Conservation (phyloP, 2,888 invertebrate genomes). For the Syrphus vitripennis region DNA sequence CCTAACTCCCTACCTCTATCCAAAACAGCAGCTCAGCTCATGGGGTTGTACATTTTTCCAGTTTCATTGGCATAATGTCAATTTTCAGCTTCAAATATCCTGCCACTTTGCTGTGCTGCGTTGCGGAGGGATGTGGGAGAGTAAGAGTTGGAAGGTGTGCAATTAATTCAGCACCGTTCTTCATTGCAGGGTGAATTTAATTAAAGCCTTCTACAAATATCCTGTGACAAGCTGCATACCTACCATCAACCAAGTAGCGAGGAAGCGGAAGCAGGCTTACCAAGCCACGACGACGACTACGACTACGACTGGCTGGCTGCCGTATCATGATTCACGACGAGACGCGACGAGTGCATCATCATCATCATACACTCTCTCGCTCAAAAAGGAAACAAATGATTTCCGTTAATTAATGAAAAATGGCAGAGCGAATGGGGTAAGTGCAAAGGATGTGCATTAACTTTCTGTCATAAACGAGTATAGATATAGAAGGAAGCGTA, state of each 20-base stretch:
- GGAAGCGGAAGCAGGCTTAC: not conserved
- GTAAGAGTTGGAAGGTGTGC: conserved; percentile 19
- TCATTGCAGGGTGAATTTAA: conserved; percentile 42
- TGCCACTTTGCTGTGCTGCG: not conserved
- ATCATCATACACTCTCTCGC: not conserved
- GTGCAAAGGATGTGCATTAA: conserved; percentile 36
- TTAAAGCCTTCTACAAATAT: conserved; percentile 53
- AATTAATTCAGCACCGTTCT: conserved; percentile 49
- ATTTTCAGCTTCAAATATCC: conserved; percentile 52
- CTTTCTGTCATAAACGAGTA: not conserved
- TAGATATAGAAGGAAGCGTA: not conserved
- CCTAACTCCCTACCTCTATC: not conserved
- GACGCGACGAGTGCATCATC: conserved; percentile 26
- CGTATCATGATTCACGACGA: not conserved
- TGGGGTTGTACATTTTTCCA: conserved; percentile 4
- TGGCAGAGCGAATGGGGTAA: conserved; percentile 7
- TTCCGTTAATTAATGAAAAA: conserved; percentile 44
- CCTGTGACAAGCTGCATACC: conserved; percentile 30
- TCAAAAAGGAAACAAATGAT: conserved; percentile 42
- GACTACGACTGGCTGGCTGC: not conserved
- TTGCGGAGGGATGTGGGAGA: not conserved
- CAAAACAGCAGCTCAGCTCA: not conserved
- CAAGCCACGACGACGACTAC: not conserved
- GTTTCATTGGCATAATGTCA: conserved; percentile 56
- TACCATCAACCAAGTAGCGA: not conserved